phyloP scores from a whole-genome alignment of 1,140 invertebrate species.

The Luehdorfia chinensis region DNA sequence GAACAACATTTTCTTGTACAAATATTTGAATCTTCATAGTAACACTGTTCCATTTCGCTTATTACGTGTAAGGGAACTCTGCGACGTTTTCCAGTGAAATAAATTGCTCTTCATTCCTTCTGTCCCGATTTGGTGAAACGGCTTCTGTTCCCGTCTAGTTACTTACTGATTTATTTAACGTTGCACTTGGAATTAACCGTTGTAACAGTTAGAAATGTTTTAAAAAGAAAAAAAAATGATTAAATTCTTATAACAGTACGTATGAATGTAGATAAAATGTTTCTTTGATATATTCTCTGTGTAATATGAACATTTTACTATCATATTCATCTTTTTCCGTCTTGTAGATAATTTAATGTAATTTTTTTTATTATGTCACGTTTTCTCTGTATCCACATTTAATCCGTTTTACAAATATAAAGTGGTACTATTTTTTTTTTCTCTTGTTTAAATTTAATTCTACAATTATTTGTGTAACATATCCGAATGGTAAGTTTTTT shows the following conservation, averaged over 20 bases:
- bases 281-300: too few relatives aligned
- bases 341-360: too few relatives aligned
- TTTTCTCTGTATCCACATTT: too few relatives aligned
- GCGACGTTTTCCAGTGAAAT: conserved; percentile 40
- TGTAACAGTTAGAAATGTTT: conserved; percentile 9
- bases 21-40: conserved; percentile 21
- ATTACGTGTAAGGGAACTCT: conserved; percentile 28
- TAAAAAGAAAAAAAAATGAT: neutral
- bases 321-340: too few relatives aligned
- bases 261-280: too few relatives aligned
- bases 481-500: too few relatives aligned
- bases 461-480: too few relatives aligned
- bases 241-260: neutral
- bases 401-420: too few relatives aligned
- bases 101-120: conserved; percentile 51
- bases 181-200: conserved; percentile 40
- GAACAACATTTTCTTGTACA: conserved; percentile 4
- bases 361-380: too few relatives aligned
- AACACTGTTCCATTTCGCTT: conserved; percentile 27
- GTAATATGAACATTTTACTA: too few relatives aligned
- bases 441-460: too few relatives aligned
- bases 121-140: conserved; percentile 57
- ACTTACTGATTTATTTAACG: conserved; percentile 58
- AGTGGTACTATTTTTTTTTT: too few relatives aligned
- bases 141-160: conserved; percentile 44